Percentiles rank a stretch among this genome's conserved stretches.
These are phyloP conservation scores for Julus scanicus DNA, from an alignment of 2,888 invertebrate genomes.

Conservation along the genomic window DNA sequence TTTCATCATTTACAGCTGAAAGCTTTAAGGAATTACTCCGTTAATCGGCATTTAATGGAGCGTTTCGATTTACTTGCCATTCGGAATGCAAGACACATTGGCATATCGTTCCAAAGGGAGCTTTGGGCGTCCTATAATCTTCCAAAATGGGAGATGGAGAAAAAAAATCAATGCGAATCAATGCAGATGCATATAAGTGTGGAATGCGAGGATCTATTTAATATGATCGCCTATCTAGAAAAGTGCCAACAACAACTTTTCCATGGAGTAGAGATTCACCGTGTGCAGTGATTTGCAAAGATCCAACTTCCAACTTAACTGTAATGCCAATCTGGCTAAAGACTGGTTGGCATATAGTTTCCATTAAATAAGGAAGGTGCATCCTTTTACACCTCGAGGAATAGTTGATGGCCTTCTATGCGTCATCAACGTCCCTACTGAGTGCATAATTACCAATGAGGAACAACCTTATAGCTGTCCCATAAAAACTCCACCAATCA, in stretches of 20 bases:
- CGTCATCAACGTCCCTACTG: neutral
- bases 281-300: too few species aligned
- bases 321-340: neutral
- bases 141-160: neutral
- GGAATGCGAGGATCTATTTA: neutral
- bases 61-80: neutral
- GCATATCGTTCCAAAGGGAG: neutral
- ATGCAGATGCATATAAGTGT: neutral
- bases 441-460: too few species aligned
- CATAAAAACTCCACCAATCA: neutral
- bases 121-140: neutral
- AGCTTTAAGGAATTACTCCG: neutral
- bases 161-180: conserved; percentile 26
- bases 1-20: neutral
- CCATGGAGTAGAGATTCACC: neutral
- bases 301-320: too few species aligned
- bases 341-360: too few species aligned
- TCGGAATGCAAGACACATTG: conserved; percentile 1
- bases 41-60: conserved; percentile 39
- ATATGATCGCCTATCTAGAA: neutral
- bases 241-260: neutral
- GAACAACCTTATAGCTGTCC: too few species aligned
- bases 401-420: neutral
- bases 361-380: too few species aligned
- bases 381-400: neutral